phyloP scores from a whole-genome alignment of 1,140 invertebrate genomes.

The Heliconius himera region DNA sequence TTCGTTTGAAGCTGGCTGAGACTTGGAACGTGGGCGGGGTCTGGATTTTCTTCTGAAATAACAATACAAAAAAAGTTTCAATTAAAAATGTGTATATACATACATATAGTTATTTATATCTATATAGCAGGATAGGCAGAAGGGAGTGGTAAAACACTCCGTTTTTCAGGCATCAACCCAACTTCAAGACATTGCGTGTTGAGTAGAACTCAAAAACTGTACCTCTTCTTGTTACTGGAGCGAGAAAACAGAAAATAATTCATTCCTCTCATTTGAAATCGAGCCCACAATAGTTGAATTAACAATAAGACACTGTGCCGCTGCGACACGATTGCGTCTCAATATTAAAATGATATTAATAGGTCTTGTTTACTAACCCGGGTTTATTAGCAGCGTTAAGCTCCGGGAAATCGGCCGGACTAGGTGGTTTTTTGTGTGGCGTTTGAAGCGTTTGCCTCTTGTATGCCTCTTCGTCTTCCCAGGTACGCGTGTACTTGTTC shows the following conservation, averaged over 20 bases:
- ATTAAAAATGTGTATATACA: neutral
- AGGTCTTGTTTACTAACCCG: conserved; percentile 39
- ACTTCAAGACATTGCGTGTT: no score
- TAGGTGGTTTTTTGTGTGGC: conserved; percentile 59
- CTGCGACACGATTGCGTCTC: neutral
- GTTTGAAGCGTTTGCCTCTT: conserved; percentile 67
- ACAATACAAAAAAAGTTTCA: neutral
- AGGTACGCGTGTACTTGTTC: conserved; percentile 94
- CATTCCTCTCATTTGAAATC: no score
- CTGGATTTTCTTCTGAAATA: conserved; percentile 47
- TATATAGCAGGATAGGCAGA: no score
- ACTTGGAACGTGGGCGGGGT: conserved; percentile 62
- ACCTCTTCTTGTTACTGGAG: no score
- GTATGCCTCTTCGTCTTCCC: conserved; percentile 96
- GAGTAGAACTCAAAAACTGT: no score
- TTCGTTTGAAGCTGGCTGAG: conserved; percentile 65
- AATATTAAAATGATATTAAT: neutral
- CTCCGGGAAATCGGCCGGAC: conserved; percentile 72
- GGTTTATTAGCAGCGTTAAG: conserved; percentile 51
- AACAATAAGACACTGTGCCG: neutral
- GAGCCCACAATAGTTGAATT: neutral
- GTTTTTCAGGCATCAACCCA: no score
- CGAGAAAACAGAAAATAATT: no score
- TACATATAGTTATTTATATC: no score
- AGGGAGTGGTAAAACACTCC: no score